Conservation (phyloP, 2,888 invertebrate genomes). For the Allygus modestus region DNA sequence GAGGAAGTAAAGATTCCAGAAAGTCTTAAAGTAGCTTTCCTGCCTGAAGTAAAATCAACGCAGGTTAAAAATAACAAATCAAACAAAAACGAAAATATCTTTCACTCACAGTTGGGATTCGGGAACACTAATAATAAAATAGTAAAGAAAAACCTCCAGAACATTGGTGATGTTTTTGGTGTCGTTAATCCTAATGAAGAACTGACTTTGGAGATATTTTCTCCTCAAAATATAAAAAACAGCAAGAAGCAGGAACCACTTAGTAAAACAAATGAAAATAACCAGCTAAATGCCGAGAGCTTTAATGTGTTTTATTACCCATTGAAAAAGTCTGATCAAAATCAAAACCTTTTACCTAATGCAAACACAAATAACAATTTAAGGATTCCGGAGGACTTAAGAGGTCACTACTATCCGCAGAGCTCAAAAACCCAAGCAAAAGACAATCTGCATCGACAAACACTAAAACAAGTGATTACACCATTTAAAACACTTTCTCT, state of each 20-base stretch:
- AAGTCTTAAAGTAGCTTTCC: slow-evolving; percentile 1
- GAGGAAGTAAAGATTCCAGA: not conserved
- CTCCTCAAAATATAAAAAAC: not conserved
- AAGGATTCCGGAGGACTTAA: not conserved
- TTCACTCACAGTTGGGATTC: not conserved
- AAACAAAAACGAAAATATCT: not conserved
- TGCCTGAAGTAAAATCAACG: slow-evolving; percentile 13
- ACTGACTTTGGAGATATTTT: not conserved
- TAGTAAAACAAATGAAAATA: not conserved
- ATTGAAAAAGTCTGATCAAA: not conserved
- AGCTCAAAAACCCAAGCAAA: not conserved
- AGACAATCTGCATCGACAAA: not conserved
- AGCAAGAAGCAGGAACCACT: not conserved
- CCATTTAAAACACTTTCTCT: slow-evolving; percentile 18
- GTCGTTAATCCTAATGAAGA: not conserved
- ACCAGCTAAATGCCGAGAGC: not conserved
- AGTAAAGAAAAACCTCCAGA: not conserved
- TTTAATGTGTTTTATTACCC: slow-evolving; percentile 25
- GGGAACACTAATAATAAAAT: not conserved
- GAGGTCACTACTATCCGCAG: not conserved
- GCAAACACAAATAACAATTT: not conserved
- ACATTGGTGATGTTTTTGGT: not conserved
- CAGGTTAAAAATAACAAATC: not conserved
- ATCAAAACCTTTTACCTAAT: not conserved
- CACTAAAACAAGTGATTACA: not conserved